Base-by-base conservation (phyloP, 1,140 invertebrate species). In the Drosophila punjabiensis region DNA sequence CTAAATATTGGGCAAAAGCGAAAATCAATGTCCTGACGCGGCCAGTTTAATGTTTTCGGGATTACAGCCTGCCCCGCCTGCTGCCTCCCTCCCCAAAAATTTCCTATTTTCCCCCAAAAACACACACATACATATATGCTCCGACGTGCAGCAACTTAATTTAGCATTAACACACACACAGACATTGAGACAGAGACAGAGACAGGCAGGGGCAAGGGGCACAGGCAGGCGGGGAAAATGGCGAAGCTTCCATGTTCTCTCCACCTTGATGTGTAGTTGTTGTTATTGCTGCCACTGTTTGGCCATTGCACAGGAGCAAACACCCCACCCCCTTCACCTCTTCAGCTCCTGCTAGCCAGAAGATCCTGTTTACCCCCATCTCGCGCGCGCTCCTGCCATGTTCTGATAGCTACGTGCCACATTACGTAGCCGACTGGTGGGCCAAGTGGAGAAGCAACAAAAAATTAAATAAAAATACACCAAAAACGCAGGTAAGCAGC, bases 1-100 rank as follows among this genome's bases (percentile, higher is more conserved):
- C 67, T 61, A 71, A 73, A 75, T 73, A 61, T 65, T 56, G 41
- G 20, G 16, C 33, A 74, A 75, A 76, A 76, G 74, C 74, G 73
- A 76, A 76, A 76, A 76, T 76, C 74, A 76, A 76, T 76, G 74
- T 66, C 74, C 74, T 76, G 53, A 75, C 73, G 73, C 73, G 73
- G 73, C 56, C 73, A 75, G 73, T 75, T 76, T 76, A 76, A 64
- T 76, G 73, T 65, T 76, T 76, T 76, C 20, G 52, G 70, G 50
- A 76, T 76, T 76, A 76, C 59, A 75, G 71, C 73, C 73, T 76
- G 59, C 58, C 8, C 37, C n/a, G 16, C 6, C 53, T 6, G 3
- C 11, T 16, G 6, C 9, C 18, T 14, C 18, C 20, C 24, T 30
- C 30, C n/a, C 39, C 39, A 16, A 45, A 50, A 53, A 30, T 48